Evolutionary conservation across 2,888 invertebrate species (phyloP).

Genomic region (Minunthozetes semirufus): DNA sequence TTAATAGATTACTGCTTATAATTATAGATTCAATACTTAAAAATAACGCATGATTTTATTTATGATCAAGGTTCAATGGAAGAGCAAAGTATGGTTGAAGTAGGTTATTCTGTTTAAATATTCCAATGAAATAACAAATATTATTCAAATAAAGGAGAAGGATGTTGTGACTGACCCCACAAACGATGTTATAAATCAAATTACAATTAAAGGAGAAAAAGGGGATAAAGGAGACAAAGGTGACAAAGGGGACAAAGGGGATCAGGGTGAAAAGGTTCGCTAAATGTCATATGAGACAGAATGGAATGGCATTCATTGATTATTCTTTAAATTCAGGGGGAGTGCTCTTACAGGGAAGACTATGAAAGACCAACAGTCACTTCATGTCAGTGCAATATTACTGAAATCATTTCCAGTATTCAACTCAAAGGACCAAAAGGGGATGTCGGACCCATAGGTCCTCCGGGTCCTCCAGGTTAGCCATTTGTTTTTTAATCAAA

Average conservation of each 20-base stretch:
- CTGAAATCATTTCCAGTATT: slow-evolving; percentile 20
- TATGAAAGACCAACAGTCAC: not conserved
- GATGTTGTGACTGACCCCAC: not conserved
- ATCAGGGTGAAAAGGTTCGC: slow-evolving; percentile 28
- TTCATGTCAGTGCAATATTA: slow-evolving; percentile 22
- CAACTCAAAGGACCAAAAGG: slow-evolving; percentile 31
- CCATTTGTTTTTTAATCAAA: not conserved
- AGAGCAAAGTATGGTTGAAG: not conserved
- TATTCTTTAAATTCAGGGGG: not conserved
- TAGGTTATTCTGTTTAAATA: not conserved
- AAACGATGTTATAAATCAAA: not conserved
- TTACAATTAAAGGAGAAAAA: not conserved
- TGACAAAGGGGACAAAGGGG: too few relatives aligned
- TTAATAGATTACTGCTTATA: too few relatives aligned
- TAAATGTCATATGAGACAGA: not conserved
- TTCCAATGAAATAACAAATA: not conserved
- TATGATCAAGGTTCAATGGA: slow-evolving; percentile 8
- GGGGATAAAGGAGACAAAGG: slow-evolving; percentile 11
- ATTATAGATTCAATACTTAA: too few relatives aligned
- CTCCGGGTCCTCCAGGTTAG: slow-evolving; percentile 39
- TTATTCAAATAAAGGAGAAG: not conserved
- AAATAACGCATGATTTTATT: not conserved
- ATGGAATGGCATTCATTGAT: too few relatives aligned
- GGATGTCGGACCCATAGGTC: slow-evolving; percentile 39
- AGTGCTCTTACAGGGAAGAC: not conserved